Evolutionary conservation across 2,113 vertebrate species (phyloP).

Genomic region (Neolamprologus variostigma): DNA sequence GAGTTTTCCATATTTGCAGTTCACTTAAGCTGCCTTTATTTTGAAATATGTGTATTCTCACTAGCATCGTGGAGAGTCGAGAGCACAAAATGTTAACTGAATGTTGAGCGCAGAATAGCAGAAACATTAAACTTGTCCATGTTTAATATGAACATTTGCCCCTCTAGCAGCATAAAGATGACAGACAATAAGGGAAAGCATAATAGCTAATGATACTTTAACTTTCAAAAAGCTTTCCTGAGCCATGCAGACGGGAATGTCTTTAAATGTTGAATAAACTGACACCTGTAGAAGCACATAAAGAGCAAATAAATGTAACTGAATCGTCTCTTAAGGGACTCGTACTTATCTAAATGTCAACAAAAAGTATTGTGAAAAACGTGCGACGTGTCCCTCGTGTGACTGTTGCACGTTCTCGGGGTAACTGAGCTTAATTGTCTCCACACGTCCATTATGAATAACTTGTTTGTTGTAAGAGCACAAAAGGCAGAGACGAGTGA

Average conservation of each 20-base stretch:
- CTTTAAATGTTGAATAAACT: neutral
- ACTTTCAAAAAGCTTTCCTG: neutral
- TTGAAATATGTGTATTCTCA: neutral
- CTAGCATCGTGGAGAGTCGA: neutral
- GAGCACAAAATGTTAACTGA: neutral
- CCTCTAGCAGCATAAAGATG: neutral
- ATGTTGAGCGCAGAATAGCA: neutral
- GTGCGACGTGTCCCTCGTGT: neutral
- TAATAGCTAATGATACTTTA: neutral
- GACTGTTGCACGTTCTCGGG: neutral
- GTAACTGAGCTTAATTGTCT: neutral
- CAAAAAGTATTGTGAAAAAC: neutral
- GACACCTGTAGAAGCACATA: neutral
- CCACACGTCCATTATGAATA: neutral
- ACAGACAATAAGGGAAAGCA: neutral
- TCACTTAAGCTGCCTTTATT: neutral
- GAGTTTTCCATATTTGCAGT: neutral
- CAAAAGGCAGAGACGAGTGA: neutral
- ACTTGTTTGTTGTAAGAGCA: neutral
- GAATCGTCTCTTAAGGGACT: neutral
- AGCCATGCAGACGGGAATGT: accelerated
- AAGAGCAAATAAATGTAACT: neutral
- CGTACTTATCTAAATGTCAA: neutral
- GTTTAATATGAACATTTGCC: neutral
- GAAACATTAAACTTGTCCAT: neutral